These are phyloP conservation scores for Mormyrus iriodes DNA, from an alignment of 2,113 vertebrate species.

Conservation along the genomic window DNA sequence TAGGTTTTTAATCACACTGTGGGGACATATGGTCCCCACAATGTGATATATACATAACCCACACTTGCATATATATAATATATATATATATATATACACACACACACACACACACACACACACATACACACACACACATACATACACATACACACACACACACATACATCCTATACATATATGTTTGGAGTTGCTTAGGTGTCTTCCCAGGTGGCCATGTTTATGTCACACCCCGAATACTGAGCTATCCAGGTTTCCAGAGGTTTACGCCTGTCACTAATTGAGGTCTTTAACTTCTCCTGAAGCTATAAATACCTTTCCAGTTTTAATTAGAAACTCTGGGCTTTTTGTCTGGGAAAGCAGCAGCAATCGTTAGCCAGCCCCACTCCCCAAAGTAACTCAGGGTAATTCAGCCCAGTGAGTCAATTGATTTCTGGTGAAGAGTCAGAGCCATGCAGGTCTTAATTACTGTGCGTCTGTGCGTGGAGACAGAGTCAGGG, in stretches of 20 bases:
- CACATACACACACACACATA: too few species aligned
- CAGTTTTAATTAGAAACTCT: slow-evolving; percentile 33
- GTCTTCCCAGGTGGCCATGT: background rate
- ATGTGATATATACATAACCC: too few species aligned
- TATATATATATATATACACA: too few species aligned
- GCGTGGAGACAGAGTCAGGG: background rate
- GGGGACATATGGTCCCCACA: too few species aligned
- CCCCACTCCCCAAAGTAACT: background rate
- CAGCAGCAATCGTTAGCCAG: slow-evolving; percentile 19
- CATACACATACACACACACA: too few species aligned
- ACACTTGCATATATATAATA: too few species aligned
- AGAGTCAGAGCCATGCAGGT: slow-evolving; percentile 11
- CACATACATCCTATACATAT: too few species aligned
- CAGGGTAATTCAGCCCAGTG: slow-evolving; percentile 8
- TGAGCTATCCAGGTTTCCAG: slow-evolving; percentile 18
- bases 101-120: too few species aligned
- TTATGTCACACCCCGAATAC: background rate
- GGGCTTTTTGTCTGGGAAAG: slow-evolving; percentile 13
- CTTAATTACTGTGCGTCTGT: slow-evolving; percentile 34
- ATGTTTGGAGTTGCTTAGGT: background rate
- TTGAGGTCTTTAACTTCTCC: slow-evolving; percentile 32
- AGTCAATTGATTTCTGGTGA: slow-evolving; percentile 33
- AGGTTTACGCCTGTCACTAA: slow-evolving; percentile 29
- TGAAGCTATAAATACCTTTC: slow-evolving; percentile 33
- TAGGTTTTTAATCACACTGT: too few species aligned